Conservation (phyloP, 2,113 vertebrate genomes). For the Marmota monax region DNA sequence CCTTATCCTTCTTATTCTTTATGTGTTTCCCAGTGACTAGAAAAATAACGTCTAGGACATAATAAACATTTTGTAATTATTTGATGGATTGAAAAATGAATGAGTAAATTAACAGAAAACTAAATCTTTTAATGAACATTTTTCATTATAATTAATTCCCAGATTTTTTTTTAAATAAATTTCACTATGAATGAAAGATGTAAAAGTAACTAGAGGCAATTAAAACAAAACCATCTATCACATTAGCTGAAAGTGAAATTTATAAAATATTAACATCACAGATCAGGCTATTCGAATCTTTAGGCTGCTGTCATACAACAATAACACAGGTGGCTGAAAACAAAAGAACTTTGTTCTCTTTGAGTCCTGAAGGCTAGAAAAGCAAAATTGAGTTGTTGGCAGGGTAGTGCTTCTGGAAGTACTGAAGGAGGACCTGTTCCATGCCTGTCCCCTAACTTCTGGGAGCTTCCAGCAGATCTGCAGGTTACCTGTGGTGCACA, state of each 20-base stretch:
- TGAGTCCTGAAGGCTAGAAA: neutral
- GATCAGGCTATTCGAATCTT: neutral
- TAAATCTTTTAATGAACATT: neutral
- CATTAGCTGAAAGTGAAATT: neutral
- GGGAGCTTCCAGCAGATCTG: rapidly evolving
- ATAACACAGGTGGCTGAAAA: neutral
- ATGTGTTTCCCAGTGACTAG: neutral
- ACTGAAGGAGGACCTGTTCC: neutral
- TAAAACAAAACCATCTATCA: neutral
- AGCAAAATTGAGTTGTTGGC: neutral
- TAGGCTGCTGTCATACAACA: neutral
- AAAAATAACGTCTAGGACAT: neutral
- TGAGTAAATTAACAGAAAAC: neutral
- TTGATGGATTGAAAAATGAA: neutral
- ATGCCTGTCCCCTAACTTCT: neutral
- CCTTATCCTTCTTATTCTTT: neutral
- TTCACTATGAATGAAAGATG: neutral
- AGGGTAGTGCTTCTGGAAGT: too few species aligned
- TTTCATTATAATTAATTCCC: neutral
- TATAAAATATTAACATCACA: neutral
- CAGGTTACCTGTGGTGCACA: rapidly evolving
- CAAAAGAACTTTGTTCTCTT: neutral
- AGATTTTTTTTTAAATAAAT: neutral
- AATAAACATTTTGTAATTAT: neutral
- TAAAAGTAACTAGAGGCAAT: neutral